Evolutionary conservation across 2,888 invertebrate species (phyloP).

Genomic region (Tromatobia lineatoria): DNA sequence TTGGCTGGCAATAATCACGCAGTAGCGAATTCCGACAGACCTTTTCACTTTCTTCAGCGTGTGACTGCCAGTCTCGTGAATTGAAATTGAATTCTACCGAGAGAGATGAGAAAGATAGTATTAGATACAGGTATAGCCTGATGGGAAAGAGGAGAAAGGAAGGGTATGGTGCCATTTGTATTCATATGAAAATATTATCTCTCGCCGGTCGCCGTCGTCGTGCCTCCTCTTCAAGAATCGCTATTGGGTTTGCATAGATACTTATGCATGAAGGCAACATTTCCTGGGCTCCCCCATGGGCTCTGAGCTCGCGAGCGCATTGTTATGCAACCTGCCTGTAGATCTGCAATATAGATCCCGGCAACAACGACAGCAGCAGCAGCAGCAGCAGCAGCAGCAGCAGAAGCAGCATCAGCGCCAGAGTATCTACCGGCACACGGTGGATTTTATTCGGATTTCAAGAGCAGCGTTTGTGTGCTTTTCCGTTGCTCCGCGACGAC

Average conservation of each 20-base stretch:
- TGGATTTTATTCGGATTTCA: slow-evolving; percentile 52
- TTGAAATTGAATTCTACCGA: slow-evolving; percentile 20
- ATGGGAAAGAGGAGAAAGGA: slow-evolving; percentile 57
- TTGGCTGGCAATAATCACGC: background rate
- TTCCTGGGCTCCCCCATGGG: slow-evolving; percentile 63
- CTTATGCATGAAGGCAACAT: slow-evolving; percentile 80
- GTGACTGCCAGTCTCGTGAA: slow-evolving; percentile 1
- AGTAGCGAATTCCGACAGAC: background rate
- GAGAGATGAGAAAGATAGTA: slow-evolving; percentile 23
- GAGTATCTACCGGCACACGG: slow-evolving; percentile 25
- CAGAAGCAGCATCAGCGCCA: background rate
- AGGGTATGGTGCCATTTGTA: slow-evolving; percentile 74
- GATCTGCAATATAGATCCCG: slow-evolving; percentile 79
- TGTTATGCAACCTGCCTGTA: slow-evolving; percentile 79
- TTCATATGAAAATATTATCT: slow-evolving; percentile 80
- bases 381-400: background rate
- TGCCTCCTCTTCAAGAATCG: slow-evolving; percentile 76
- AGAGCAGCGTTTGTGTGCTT: slow-evolving; percentile 36
- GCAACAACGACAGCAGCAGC: slow-evolving; percentile 26
- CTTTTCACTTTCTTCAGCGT: slow-evolving; percentile 3
- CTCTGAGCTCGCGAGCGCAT: slow-evolving; percentile 69
- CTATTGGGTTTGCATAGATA: slow-evolving; percentile 81
- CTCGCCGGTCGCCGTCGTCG: slow-evolving; percentile 69
- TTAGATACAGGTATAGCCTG: slow-evolving; percentile 13
- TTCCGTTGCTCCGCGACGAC: background rate